These are phyloP conservation scores for Zosterops pallidus DNA, from an alignment of 2,113 vertebrate species.

Conservation along the genomic window DNA sequence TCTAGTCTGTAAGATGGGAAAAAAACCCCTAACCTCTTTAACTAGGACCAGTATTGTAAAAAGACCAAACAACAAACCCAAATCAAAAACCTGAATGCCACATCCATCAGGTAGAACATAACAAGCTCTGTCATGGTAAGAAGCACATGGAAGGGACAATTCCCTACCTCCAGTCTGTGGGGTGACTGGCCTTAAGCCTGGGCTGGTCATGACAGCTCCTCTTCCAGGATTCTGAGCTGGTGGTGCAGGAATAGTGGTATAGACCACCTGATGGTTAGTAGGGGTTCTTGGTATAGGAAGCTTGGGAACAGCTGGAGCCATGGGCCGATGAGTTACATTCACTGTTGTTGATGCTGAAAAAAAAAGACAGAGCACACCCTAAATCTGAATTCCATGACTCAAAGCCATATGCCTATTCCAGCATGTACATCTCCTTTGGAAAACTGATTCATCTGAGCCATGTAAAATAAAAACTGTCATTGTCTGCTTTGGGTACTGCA, in stretches of 20 bases:
- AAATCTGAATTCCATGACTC: background rate
- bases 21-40: accelerated
- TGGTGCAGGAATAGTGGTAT: conserved; percentile 75
- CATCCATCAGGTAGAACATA: background rate
- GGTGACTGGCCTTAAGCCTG: conserved; percentile 75
- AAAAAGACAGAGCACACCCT: background rate
- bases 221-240: conserved; percentile 74
- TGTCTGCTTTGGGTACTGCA: background rate
- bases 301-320: conserved; percentile 71
- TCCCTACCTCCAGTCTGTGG: conserved; percentile 76
- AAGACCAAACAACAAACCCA: background rate
- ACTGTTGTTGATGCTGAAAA: conserved; percentile 75
- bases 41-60: background rate
- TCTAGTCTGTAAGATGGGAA: background rate
- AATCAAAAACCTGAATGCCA: background rate
- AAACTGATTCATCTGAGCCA: background rate
- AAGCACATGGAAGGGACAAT: background rate
- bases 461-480: background rate
- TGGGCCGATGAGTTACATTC: conserved; percentile 79
- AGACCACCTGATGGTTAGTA: conserved; percentile 78
- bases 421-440: background rate
- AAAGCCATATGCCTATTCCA: background rate
- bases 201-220: conserved; percentile 74
- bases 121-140: background rate
- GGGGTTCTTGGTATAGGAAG: conserved; percentile 75